A percentile compares a stretch with the other conserved stretches of the same genome.
Conservation (phyloP, 2,888 invertebrate genomes). For the Chironomus riparius region DNA sequence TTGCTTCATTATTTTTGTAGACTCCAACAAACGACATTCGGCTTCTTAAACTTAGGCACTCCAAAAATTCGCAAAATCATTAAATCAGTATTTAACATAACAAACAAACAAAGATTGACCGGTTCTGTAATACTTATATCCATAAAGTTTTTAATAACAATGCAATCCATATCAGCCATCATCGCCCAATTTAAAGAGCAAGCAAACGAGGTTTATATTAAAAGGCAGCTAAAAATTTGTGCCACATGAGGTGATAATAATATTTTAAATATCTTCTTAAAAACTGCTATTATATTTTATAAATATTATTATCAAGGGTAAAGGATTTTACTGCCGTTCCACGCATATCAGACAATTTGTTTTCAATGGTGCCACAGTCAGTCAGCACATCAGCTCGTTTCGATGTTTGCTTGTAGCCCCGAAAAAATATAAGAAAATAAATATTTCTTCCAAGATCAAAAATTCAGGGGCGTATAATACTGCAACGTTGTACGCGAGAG, state of each 20-base stretch:
- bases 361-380: background rate
- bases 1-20: background rate
- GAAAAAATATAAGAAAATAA: background rate
- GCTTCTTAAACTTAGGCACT: background rate
- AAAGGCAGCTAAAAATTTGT: background rate
- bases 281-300: slow-evolving; percentile 27
- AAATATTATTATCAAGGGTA: slow-evolving; percentile 18
- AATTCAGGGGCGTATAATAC: slow-evolving; percentile 22
- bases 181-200: slow-evolving; percentile 14
- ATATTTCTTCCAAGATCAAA: background rate
- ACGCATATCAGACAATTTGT: slow-evolving; percentile 2
- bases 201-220: background rate
- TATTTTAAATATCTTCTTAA: slow-evolving; percentile 27
- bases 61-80: background rate
- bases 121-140: background rate
- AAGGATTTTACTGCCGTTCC: slow-evolving; percentile 13
- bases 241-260: slow-evolving; percentile 27
- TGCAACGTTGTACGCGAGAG: slow-evolving; percentile 1
- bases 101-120: background rate
- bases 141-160: slow-evolving; percentile 17
- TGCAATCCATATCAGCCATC: slow-evolving; percentile 22
- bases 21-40: background rate
- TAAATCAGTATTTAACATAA: background rate
- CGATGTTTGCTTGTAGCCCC: slow-evolving; percentile 5
- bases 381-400: background rate